phyloP scores from a whole-genome alignment of 2,797 vertebrate species.

The Discoglossus pictus region DNA sequence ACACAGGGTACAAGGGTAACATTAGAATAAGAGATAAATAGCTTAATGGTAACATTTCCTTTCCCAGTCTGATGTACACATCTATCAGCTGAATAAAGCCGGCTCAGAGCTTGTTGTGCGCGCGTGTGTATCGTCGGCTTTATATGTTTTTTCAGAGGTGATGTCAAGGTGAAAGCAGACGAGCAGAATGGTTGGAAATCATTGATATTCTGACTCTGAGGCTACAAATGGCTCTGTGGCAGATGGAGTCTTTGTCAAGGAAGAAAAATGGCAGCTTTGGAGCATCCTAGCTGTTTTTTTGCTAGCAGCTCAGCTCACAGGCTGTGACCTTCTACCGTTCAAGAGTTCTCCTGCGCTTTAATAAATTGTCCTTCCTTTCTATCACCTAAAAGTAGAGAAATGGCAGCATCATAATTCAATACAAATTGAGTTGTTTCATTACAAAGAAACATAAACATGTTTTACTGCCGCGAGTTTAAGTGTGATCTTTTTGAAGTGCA shows the following conservation, averaged over 20 bases:
- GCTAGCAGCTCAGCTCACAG: constrained; percentile 74
- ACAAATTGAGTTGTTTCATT: constrained; percentile 62
- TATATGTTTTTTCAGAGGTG: constrained; percentile 76
- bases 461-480: constrained; percentile 58
- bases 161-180: constrained; percentile 88
- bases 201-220: constrained; percentile 95
- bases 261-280: constrained; percentile 92
- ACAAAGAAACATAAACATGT: constrained; percentile 57
- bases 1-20: too few species aligned
- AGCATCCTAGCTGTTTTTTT: constrained; percentile 75
- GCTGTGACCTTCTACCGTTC: constrained; percentile 83
- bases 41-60: constrained; percentile 1
- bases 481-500: constrained; percentile 44
- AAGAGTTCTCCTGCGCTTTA: constrained; percentile 70
- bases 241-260: constrained; percentile 97
- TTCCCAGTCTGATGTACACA: constrained; percentile 18
- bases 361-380: constrained; percentile 76
- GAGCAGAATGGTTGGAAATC: constrained; percentile 86
- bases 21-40: neutral
- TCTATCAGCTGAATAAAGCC: constrained; percentile 37
- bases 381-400: constrained; percentile 68
- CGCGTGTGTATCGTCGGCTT: constrained; percentile 74
- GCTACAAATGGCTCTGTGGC: constrained; percentile 89
- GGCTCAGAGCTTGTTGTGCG: constrained; percentile 57
- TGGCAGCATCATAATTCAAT: constrained; percentile 62